Evolutionary conservation across 2,888 invertebrate genomes (phyloP).

Genomic region (Agelastica alni): DNA sequence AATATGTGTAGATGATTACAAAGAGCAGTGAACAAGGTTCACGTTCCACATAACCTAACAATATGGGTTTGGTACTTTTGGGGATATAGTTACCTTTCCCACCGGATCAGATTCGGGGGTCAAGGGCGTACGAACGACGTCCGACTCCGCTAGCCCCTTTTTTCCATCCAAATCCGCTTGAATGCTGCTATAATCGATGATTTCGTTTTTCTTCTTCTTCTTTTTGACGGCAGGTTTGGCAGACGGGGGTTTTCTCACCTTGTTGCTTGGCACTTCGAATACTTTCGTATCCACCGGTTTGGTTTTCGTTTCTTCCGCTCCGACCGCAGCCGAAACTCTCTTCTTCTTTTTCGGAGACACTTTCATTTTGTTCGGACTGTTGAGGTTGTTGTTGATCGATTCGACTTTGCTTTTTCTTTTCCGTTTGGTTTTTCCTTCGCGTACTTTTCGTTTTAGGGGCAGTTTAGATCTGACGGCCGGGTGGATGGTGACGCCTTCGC

Average conservation of each 20-base stretch:
- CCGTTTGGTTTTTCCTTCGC: slow-evolving; percentile 63
- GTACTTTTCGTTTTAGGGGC: slow-evolving; percentile 83
- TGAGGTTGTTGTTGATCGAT: slow-evolving; percentile 48
- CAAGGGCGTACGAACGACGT: slow-evolving; percentile 57
- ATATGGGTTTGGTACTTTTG: too few species aligned
- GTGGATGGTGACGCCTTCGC: slow-evolving; percentile 79
- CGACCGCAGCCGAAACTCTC: slow-evolving; percentile 54
- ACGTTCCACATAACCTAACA: too few species aligned
- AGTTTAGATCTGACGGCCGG: slow-evolving; percentile 85
- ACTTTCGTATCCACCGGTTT: slow-evolving; percentile 54
- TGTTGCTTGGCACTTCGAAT: slow-evolving; percentile 54
- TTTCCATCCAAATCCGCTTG: slow-evolving; percentile 64
- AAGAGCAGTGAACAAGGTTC: too few species aligned
- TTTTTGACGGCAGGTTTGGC: slow-evolving; percentile 54
- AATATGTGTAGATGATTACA: too few species aligned
- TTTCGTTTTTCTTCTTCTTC: slow-evolving; percentile 70
- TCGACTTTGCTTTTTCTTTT: slow-evolving; percentile 48
- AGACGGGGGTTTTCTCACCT: slow-evolving; percentile 54
- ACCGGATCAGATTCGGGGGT: slow-evolving; percentile 61
- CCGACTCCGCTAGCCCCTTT: slow-evolving; percentile 56
- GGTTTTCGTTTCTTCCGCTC: slow-evolving; percentile 62
- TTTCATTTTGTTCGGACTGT: slow-evolving; percentile 51
- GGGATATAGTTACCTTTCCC: too few species aligned
- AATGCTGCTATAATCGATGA: slow-evolving; percentile 76
- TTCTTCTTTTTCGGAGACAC: slow-evolving; percentile 54